Conservation (phyloP, 2,888 invertebrate genomes). For the Peribatodes rhomboidaria region DNA sequence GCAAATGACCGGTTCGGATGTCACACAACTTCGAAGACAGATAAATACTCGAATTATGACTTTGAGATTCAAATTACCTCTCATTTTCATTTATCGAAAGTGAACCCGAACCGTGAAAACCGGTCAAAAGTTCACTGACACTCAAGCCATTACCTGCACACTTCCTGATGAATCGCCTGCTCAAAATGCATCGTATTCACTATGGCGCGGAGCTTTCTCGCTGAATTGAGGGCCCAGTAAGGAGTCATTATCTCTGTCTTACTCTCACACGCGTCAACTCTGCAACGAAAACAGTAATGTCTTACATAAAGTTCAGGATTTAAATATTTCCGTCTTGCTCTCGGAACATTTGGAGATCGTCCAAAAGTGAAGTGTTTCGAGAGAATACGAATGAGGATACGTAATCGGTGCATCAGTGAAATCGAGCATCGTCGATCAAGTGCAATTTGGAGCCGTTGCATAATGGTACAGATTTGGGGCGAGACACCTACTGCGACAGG, state of each 20-base stretch:
- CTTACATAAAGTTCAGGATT: conserved; percentile 25
- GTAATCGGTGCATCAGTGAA: conserved; percentile 31
- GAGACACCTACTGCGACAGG: conserved; percentile 5
- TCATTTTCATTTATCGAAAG: conserved; percentile 33
- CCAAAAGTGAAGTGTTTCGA: conserved; percentile 28
- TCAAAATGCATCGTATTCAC: conserved; percentile 98
- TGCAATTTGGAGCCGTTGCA: conserved; percentile 30
- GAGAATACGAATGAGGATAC: conserved; percentile 25
- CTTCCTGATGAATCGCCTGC: conserved; percentile 97
- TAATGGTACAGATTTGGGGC: conserved; percentile 16
- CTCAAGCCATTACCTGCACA: conserved; percentile 90
- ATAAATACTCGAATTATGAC: conserved; percentile 19
- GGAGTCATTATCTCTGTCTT: conserved; percentile 97
- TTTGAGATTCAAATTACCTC: conserved; percentile 21
- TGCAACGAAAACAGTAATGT: conserved; percentile 64
- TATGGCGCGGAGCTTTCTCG: conserved; percentile 95
- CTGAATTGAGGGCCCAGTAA: conserved; percentile 97
- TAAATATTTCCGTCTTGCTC: conserved; percentile 7
- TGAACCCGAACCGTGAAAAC: conserved; percentile 28
- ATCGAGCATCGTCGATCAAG: conserved; percentile 20
- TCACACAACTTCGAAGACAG: conserved; percentile 2
- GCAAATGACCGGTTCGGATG: conserved; percentile 16
- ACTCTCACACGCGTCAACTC: conserved; percentile 96
- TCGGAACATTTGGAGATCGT: conserved; percentile 29
- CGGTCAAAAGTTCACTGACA: conserved; percentile 30